Evolutionary conservation across 2,797 vertebrate genomes (phyloP).

Genomic region (Gymnothorax javanicus): DNA sequence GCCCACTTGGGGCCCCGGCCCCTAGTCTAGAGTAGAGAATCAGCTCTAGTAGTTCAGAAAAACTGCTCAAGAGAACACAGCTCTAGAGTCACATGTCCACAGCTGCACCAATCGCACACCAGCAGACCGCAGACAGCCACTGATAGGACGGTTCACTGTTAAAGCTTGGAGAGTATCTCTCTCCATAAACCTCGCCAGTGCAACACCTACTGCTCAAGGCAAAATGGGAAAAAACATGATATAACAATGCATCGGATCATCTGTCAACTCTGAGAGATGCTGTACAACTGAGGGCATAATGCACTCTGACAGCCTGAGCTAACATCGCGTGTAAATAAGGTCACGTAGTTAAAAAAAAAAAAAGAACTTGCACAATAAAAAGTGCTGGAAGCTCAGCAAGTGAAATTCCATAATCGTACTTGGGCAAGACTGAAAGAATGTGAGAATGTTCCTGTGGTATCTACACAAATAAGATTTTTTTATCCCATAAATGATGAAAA

Average conservation of each 20-base stretch:
- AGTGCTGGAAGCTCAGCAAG: background rate
- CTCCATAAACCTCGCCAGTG: background rate
- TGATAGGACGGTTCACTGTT: background rate
- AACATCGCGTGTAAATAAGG: background rate
- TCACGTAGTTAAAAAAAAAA: background rate
- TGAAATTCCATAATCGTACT: background rate
- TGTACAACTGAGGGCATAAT: background rate
- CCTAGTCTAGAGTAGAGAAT: no score
- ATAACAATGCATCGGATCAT: constrained; percentile 1
- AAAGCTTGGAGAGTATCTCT: background rate
- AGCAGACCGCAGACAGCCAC: background rate
- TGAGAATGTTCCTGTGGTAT: background rate
- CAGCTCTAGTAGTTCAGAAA: no score
- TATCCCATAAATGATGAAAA: background rate
- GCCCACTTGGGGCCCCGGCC: no score
- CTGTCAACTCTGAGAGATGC: background rate
- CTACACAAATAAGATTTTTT: background rate
- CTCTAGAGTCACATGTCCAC: background rate
- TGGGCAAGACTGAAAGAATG: background rate
- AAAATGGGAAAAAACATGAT: constrained; percentile 24
- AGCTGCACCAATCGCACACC: background rate
- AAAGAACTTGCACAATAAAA: background rate
- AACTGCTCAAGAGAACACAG: background rate
- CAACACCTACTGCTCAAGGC: constrained; percentile 42
- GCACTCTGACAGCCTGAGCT: background rate